phyloP scores from a whole-genome alignment of 2,888 invertebrate species.

The Mongoloraphidia duomilia region DNA sequence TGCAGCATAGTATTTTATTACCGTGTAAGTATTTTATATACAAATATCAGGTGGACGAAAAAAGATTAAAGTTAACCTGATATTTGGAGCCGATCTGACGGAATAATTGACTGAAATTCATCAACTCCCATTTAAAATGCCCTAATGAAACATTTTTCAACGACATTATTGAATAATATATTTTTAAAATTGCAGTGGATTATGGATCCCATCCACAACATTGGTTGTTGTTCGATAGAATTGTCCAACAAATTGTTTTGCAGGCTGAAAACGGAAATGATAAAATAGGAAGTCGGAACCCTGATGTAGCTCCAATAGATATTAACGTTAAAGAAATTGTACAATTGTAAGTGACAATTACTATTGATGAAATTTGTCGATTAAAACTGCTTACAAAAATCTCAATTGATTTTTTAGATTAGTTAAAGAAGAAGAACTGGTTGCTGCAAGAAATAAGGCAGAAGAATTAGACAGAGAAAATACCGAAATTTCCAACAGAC shows the following conservation, averaged over 20 bases:
- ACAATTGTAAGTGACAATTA: constrained; percentile 37
- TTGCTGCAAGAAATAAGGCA: constrained; percentile 72
- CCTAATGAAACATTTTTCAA: not conserved
- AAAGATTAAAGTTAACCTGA: no score
- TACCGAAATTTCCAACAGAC: constrained; percentile 67
- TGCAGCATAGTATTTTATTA: constrained; percentile 76
- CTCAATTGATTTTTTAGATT: constrained; percentile 30
- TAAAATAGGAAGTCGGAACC: constrained; percentile 42
- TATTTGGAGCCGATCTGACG: no score
- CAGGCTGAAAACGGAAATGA: constrained; percentile 45
- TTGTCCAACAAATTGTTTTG: constrained; percentile 84
- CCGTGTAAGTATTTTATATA: constrained; percentile 43
- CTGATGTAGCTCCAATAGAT: constrained; percentile 71
- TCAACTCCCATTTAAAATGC: constrained; percentile 2
- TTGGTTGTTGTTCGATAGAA: constrained; percentile 87
- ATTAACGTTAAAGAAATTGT: constrained; percentile 87
- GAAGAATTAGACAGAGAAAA: constrained; percentile 81
- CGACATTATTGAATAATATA: constrained; percentile 11
- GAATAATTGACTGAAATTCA: no score
- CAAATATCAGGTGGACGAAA: constrained; percentile 1
- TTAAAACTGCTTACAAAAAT: not conserved
- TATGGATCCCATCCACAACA: constrained; percentile 79
- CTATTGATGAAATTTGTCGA: constrained; percentile 13
- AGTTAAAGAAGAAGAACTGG: constrained; percentile 86
- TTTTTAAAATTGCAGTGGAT: constrained; percentile 44